Conservation (phyloP, 2,888 invertebrate species). For the Pimpla rufipes region DNA sequence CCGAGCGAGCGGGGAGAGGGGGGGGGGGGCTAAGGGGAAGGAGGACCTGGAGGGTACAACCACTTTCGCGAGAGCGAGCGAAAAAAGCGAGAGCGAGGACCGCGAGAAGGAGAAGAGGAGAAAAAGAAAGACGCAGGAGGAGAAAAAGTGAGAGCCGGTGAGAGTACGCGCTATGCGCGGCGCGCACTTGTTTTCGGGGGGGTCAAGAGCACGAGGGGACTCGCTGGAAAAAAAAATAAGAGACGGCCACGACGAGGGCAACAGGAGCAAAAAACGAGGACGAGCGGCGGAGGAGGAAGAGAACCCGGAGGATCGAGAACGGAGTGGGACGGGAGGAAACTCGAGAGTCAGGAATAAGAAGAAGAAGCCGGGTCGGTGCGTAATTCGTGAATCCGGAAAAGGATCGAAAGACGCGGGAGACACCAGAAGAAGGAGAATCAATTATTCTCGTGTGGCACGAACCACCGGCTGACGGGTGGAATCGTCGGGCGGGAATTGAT, state of each 20-base stretch:
- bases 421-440: slow-evolving; percentile 45
- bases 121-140: slow-evolving; percentile 13
- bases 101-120: neutral
- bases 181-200: slow-evolving; percentile 64
- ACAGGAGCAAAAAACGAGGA: slow-evolving; percentile 17
- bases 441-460: slow-evolving; percentile 48
- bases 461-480: slow-evolving; percentile 48
- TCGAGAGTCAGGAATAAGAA: slow-evolving; percentile 24
- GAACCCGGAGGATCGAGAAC: neutral
- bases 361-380: neutral
- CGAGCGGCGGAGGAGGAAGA: neutral
- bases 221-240: slow-evolving; percentile 21
- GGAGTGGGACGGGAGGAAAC: slow-evolving; percentile 37
- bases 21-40: neutral
- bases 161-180: slow-evolving; percentile 61
- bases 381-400: slow-evolving; percentile 47
- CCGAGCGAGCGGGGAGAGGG: slow-evolving; percentile 4
- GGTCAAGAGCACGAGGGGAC: slow-evolving; percentile 50
- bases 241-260: neutral
- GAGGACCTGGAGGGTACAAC: slow-evolving; percentile 39
- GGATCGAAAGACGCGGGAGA: slow-evolving; percentile 1
- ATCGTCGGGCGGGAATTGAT: slow-evolving; percentile 58
- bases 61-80: slow-evolving; percentile 56
- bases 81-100: slow-evolving; percentile 56
- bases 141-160: slow-evolving; percentile 39